Conservation (phyloP, 2,113 vertebrate species). For the Odocoileus hemionus region DNA sequence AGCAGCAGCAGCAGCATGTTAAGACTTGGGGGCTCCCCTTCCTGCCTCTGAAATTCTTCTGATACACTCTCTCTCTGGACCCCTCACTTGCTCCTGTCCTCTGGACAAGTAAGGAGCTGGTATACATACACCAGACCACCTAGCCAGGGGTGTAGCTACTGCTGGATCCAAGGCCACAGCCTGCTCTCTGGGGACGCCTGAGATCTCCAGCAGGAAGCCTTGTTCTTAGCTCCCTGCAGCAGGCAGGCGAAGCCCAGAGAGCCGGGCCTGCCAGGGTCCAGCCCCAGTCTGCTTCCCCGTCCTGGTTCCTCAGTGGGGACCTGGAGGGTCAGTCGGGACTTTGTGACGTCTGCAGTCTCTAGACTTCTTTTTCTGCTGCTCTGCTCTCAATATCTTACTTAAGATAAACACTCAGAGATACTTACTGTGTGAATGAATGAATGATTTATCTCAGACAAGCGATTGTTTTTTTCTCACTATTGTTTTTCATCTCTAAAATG, state of each 20-base stretch:
- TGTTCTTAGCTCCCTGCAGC: not conserved
- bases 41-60: not conserved
- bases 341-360: not conserved
- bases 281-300: not conserved
- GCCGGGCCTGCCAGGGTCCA: not conserved
- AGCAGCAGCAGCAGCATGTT: not conserved
- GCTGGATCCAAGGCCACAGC: not conserved
- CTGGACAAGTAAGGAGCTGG: not conserved
- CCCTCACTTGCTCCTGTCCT: not conserved
- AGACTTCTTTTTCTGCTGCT: not conserved
- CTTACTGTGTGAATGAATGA: not conserved
- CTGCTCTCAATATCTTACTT: not conserved
- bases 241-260: not conserved
- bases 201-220: not conserved
- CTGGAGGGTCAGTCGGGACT: not conserved
- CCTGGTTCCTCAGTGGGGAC: not conserved
- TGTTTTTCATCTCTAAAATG: constrained; percentile 20
- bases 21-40: not conserved
- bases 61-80: not conserved
- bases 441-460: not conserved
- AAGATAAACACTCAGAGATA: not conserved
- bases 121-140: not conserved
- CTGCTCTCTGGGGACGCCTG: not conserved
- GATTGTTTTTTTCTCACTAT: not conserved
- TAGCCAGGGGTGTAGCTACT: not conserved